Base-by-base conservation (phyloP, 64 coral and sea anemone genomes). In the Stichodactyla mertensii region DNA sequence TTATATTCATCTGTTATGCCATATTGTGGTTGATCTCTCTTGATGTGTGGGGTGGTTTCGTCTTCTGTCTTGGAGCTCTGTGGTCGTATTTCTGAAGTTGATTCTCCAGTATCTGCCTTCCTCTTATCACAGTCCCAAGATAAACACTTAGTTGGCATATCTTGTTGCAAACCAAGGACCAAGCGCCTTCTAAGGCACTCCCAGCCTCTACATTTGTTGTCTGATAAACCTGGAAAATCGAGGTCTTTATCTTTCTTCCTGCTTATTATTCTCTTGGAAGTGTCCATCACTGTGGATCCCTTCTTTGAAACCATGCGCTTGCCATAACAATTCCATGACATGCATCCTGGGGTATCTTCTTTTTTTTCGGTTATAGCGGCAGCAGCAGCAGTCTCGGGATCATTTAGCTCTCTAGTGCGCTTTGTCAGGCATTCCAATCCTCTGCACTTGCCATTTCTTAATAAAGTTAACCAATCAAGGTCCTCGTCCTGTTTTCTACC, bases 41-140 rank as follows among this genome's bases (percentile, higher is more conserved):
- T 1, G 24, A 31, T 27, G 12, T 74, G 23, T 28, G 9, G 10
- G 7, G 8, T 74, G 16, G 23, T 31, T 6, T 66, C 24, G n/a
- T 31, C 26, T 74, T 74, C 26, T 74, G 69, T 31, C 24, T n/a
- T 22, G 20, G 24, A 27, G 69, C 24, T 74, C 14, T 15, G 8
- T 58, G 56, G 56, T 58, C 56, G 56, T 5, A 5, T 58, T 58
- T 58, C 56, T 15, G 14, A 15, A 15, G 56, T 58, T 15, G 14
- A 15, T 31, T 74, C 69, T 11, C 69, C 69, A 74, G 9, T 74
- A 31, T 74, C 69, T 74, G 69, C 69, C 23, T 23, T 74, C 27
- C 69, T 74, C 24, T 74, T 74, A 74, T 74, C 69, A 36, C 69
- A 74, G 24, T 74, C 69, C 69, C 69, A 74, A 13, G 69, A 74